Evolutionary conservation across 2,888 invertebrate genomes (phyloP), one percentile per base, ranked within the genome.

Genomic region (Oligia fasciuncula): DNA sequence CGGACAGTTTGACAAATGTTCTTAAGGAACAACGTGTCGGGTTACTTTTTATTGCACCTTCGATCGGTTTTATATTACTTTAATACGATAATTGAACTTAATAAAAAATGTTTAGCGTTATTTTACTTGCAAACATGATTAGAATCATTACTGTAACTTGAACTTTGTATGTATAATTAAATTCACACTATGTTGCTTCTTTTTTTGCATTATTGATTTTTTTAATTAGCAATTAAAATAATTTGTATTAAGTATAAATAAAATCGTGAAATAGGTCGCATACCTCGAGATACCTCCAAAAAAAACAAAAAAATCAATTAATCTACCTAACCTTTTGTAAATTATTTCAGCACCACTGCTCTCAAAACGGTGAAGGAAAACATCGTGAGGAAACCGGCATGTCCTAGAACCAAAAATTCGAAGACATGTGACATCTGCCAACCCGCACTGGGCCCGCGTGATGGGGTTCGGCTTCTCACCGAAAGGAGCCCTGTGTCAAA

Each of bases 1-100:
- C 84, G 91, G 94, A 95, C 94, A 94, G 89, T 86, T 91, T 93
- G 93, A 93, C 92, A 92, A 93, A 93, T 92, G 91, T 87, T 63
- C 85, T 63, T 85, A 76, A 40, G 83, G 79, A 85, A 83, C 73
- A 77, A 85, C 46, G 84, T 83, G 80, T 76, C 62, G 72, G 70
- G n/a, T 83, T 86, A 81, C 75, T 80, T 76, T 72, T 79, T 83
- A 73, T 78, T 81, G 73, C 62, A 73, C 63, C 74, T 84, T 79
- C 68, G 73, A 84, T 79, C 63, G 62, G 35, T 77, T 81, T 85
- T 62, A 54, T 73, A 71, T 73, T 57, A 69, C 54, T 60, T 60
- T 77, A 67, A 75, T 69, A 62, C 40, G n/a, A 77, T 77, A 80
- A 85, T 62, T 62, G 63, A 72, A 65, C 19, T 8, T 51, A 43